Evolutionary conservation across 2,888 invertebrate species (phyloP).

Genomic region (Phania funesta): DNA sequence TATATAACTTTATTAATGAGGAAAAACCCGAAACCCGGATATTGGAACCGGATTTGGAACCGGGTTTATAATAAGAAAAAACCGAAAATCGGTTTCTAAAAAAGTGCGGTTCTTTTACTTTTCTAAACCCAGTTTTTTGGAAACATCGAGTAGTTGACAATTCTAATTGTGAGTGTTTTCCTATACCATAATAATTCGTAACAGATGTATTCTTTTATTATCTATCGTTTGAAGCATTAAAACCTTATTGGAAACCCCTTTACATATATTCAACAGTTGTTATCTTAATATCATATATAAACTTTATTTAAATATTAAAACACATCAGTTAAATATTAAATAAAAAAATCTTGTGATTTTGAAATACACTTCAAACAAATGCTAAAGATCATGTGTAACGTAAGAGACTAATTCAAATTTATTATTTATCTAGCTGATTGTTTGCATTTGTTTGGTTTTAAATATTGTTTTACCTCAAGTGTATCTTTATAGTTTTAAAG

Average conservation of each 20-base stretch:
- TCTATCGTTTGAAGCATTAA: no score
- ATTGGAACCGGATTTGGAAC: no score
- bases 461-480: background rate
- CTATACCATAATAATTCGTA: no score
- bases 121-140: no score
- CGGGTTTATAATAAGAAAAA: no score
- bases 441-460: background rate
- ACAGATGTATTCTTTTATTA: no score
- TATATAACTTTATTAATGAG: no score
- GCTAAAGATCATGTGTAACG: constrained; percentile 25
- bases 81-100: no score
- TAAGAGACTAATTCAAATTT: background rate
- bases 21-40: no score
- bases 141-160: no score
- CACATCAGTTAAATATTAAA: constrained; percentile 10
- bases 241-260: background rate
- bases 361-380: constrained; percentile 1
- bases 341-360: background rate
- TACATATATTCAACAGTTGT: background rate
- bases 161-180: no score
- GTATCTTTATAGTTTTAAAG: background rate
- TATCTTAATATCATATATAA: constrained; percentile 1
- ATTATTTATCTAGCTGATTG: constrained; percentile 27
- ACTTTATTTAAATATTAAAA: constrained; percentile 26
- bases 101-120: no score